These are phyloP conservation scores for Pardosa pseudoannulata DNA, from an alignment of 2,888 invertebrate genomes.

Conservation along the genomic window DNA sequence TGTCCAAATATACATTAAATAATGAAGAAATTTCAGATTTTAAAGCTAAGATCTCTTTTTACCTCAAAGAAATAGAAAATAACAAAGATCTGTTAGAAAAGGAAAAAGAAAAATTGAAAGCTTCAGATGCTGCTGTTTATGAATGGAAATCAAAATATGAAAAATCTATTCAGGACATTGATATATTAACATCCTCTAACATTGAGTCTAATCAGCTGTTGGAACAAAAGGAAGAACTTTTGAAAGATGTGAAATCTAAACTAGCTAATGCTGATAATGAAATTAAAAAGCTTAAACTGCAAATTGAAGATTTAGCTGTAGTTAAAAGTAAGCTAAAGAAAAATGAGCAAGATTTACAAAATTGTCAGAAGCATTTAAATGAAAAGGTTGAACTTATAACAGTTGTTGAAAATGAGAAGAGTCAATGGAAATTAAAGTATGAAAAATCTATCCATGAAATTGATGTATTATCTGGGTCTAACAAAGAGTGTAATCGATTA, in stretches of 20 bases:
- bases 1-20: conserved; percentile 22
- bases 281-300: not conserved
- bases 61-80: conserved; percentile 1
- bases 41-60: not conserved
- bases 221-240: not conserved
- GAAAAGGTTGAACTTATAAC: not conserved
- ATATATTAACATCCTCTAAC: not conserved
- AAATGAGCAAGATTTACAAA: not conserved
- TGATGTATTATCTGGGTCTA: too few species aligned
- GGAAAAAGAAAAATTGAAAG: conserved; percentile 17
- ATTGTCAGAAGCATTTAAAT: not conserved
- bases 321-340: not conserved
- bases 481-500: not conserved
- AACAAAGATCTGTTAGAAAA: not conserved
- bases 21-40: conserved; percentile 18
- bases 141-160: conserved; percentile 27
- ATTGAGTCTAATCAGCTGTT: not conserved
- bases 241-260: not conserved
- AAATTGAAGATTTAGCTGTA: not conserved
- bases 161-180: not conserved
- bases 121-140: conserved; percentile 4
- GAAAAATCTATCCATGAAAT: too few species aligned
- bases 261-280: not conserved
- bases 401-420: not conserved
- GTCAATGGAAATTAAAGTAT: not conserved